Evolutionary conservation across 2,113 vertebrate species (phyloP), one percentile per base, ranked within the genome.

Genomic region (Etia nguti): DNA sequence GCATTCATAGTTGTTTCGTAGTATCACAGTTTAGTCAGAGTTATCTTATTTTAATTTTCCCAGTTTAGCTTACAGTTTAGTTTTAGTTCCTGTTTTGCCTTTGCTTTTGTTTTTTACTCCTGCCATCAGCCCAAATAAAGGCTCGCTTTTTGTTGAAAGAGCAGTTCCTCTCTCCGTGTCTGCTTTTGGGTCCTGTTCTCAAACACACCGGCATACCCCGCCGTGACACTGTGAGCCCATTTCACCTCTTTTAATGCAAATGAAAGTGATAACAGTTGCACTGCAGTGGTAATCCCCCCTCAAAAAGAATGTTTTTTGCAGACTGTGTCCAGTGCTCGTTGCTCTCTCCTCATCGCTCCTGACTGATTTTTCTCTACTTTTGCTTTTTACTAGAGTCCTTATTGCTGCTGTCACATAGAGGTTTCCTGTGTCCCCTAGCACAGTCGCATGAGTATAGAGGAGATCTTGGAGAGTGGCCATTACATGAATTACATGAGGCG

Each of bases 311-410:
- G 38, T 36, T 1, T 70, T 60, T 70, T 26, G 11, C 36, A 41
- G 7, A 15, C 8, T 0, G 20, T 0, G 0, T 24, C 65, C 65
- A 73, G 41, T 46, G 5, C 10, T 22, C 0, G 13, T 10, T 46
- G 38, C 38, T 46, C 15, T 3, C 41, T 46, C 22, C 68, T 73
- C 15, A 18, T 75, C 24, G 22, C 68, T 48, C 41, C 24, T 48
- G 41, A 48, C 9, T 1, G 24, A 48, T 46, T 48, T 48, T 24
- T 29, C 68, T 29, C 43, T 48, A 50, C 43, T 48, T 75, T 50
- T 20, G 68, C 41, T 73, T 73, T 73, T 73, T 3, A 26, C 68
- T 73, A 7, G 41, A 73, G 41, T 7, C 68, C 13, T 46, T 18
- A 46, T 29, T 73, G 22, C 38, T 73, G 65, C 22, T 26, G 38